Evolutionary conservation across 2,888 invertebrate genomes (phyloP), one percentile per base, ranked within the genome.

Genomic region (Salticus scenicus): DNA sequence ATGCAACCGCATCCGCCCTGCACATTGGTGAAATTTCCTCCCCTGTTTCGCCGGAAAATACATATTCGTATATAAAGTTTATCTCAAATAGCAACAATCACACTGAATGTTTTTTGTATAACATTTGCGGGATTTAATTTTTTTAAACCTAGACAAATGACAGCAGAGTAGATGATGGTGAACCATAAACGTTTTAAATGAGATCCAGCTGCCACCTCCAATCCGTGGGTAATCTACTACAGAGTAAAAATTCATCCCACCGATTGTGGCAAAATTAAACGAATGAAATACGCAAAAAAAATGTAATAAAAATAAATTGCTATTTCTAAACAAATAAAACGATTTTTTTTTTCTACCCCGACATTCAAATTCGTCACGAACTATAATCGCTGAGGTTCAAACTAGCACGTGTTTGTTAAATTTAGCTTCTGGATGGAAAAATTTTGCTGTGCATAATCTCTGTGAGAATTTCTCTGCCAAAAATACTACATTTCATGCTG

Each of bases 1-100:
- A 83, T 73, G 83, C 83, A 77, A 77, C n/a, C 77, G 83, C 77
- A 77, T 84, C 77, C 28, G 42, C 83, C 28, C 27, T 63, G 31
- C 72, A 73, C 78, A 84, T 84, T 84, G 83, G 83, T 67, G 77
- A 84, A 84, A 84, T 73, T 76, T 78, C 76, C 67, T 41, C 63
- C 72, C 69, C 77, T 66, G 4, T 37, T 37, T 66, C 67, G 41
- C 27, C 24, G 7, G 4, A 12, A 24, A 57, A 24, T 24, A 72
- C 51, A 66, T 73, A 77, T 77, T 63, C 83, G 77, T 84, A 76
- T 84, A 84, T 57, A 12, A 77, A 84, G 72, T 77, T 73, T 77
- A 77, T 73, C 83, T 77, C 83, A 84, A 84, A 84, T 84, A 77
- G 83, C 77, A 72, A 77, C 83, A 77, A 84, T 77, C 83, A 84